Base-by-base conservation (phyloP, 2,113 vertebrate species). In the Thomomys bottae region DNA sequence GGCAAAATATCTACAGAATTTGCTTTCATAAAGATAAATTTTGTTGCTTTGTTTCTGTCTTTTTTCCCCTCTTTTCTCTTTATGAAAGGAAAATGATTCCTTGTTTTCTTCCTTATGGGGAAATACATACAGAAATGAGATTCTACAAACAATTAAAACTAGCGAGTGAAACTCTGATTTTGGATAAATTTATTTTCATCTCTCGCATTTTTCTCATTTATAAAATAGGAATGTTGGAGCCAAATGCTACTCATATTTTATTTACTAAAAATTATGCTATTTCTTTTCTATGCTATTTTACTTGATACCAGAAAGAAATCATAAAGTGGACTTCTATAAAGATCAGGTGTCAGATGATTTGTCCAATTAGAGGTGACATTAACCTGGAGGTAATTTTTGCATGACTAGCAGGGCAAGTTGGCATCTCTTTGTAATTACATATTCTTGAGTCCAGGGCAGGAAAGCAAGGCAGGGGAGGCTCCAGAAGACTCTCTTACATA, bases 11-110 rank as follows among this genome's bases (percentile, higher is more conserved):
- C 97, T 98, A 95, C 96, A 97, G 95, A 97, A 97, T 97, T 98
- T 98, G 96, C 96, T 97, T 98, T 98, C 96, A 98, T 98, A 98
- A 98, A 98, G 97, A 98, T 96, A 97, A 97, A 98, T 98, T 97
- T 92, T 91, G 34, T 97, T 97, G 92, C 96, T 97, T 97, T 96
- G 86, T 61, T 97, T 94, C 94, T 95, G 93, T 94, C 94, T 96
- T 87, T 34, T 87, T 92, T 70, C 36, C 45, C 78, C 93, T 73
- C 57, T 88, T 54, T 54, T 54, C 92, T 95, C 96, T 95, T 92
- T 97, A 96, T 96, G 90, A 97, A 97, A 96, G 95, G 97, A 93
- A 97, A 96, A 97, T 94, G 49, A 96, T 95, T 87, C 68, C 6
- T 96, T 96, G 75, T 96, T 97, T 97, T 87, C 87, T 93, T 90